Percentiles rank a stretch among this genome's conserved stretches.
Conservation (phyloP, 2,113 vertebrate genomes). For the Oryzias curvinotus region DNA sequence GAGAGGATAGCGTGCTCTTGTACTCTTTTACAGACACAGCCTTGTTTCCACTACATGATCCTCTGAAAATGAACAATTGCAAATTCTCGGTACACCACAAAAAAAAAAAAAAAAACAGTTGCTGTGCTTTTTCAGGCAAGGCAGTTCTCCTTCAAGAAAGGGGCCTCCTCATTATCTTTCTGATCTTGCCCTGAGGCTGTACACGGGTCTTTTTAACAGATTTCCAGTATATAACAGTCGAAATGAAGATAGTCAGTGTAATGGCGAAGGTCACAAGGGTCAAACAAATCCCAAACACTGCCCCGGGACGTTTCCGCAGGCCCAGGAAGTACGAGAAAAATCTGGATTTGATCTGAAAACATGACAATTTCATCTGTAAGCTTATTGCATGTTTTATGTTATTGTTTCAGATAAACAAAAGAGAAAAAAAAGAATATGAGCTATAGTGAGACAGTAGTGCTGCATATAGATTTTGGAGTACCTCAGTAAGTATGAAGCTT, state of each 20-base stretch:
- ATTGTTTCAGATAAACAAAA: background rate
- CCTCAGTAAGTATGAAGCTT: no score
- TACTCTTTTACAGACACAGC: slow-evolving; percentile 91
- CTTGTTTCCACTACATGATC: slow-evolving; percentile 36
- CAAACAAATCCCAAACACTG: slow-evolving; percentile 88
- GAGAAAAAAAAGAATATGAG: background rate
- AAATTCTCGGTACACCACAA: slow-evolving; percentile 24
- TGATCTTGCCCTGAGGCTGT: slow-evolving; percentile 86
- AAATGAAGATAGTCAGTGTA: slow-evolving; percentile 87
- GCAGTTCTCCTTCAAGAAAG: slow-evolving; percentile 65
- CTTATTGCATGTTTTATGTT: background rate
- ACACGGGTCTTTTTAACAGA: slow-evolving; percentile 87
- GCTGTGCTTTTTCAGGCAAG: slow-evolving; percentile 63
- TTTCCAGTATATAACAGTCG: slow-evolving; percentile 87
- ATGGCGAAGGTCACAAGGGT: slow-evolving; percentile 81
- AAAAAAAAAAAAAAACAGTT: slow-evolving; percentile 32
- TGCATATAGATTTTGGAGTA: background rate
- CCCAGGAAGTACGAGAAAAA: slow-evolving; percentile 88
- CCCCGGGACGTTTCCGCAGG: slow-evolving; percentile 85
- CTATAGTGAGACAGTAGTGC: background rate
- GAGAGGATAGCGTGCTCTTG: slow-evolving; percentile 74
- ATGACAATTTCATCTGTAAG: slow-evolving; percentile 56
- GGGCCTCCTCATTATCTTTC: slow-evolving; percentile 86
- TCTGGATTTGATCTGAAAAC: slow-evolving; percentile 91
- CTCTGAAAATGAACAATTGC: slow-evolving; percentile 5